Base-by-base conservation (phyloP, 2,888 invertebrate species). In the Cataglyphis rosenhaueri region DNA sequence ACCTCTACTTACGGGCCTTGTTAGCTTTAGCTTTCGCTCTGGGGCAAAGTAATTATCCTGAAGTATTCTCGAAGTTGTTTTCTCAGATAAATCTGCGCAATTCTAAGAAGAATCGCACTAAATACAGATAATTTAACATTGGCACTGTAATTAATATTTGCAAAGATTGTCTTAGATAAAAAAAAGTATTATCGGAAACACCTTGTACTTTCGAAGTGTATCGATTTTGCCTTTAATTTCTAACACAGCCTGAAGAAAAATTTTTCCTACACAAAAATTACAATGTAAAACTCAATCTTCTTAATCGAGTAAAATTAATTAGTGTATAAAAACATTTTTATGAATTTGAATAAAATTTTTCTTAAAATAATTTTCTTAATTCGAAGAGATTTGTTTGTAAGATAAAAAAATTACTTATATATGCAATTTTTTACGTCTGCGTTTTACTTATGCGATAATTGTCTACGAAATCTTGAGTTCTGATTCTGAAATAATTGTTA, bases 31-130 rank as follows among this genome's bases (percentile, higher is more conserved):
- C 68, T 84, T 65, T 82, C 29, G 64, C 85, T 74, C 62, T 38
- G 55, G 83, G 65, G 73, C 29, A 48, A 68, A 73, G 89, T 87
- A 89, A 88, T 89, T 88, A 89, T 59, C 70, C 55, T 48, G 35
- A 48, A 74, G 75, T 74, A 70, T 82, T 74, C 55, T 71, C 18
- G 61, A 66, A 84, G 78, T 84, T 85, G 85, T 82, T 87, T 87
- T 87, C 87, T 15, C 87, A 83, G 85, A 81, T 85, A 85, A 88
- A 86, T 83, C 68, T 78, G 18, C 38, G 71, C n/a, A 52, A n/a
- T 52, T 52, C 52, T 52, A 73, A 21, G 84, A 79, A 65, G 75
- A 70, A 86, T 84, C 75, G 29, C 73, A n/a, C 44, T 71, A 73
- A 52, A 52, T 52, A 52, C 52, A 52, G 44, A 35, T 38, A 29